Evolutionary conservation across 1,140 invertebrate species (phyloP).

Genomic region (Augochlora pura): DNA sequence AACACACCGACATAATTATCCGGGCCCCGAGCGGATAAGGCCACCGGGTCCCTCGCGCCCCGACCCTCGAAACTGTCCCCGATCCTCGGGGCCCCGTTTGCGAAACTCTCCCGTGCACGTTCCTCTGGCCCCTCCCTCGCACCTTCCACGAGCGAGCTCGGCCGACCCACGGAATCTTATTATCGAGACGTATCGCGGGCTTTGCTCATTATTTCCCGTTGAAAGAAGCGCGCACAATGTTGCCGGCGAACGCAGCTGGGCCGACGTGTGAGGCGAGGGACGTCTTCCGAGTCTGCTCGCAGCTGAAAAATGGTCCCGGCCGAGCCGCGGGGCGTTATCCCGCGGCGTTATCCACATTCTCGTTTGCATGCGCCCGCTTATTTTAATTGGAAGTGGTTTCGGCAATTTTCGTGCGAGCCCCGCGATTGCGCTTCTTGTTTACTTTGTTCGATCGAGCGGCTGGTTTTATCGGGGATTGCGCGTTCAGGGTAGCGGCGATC

Average conservation of each 20-base stretch:
- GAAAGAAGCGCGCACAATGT: not conserved
- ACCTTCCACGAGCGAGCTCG: not conserved
- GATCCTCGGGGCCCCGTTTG: too few species aligned
- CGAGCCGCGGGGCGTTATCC: too few species aligned
- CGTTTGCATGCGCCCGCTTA: not conserved
- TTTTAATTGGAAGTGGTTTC: not conserved
- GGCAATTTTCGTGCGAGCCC: not conserved
- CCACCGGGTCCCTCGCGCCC: not conserved
- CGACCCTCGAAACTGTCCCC: too few species aligned
- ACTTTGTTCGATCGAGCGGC: not conserved
- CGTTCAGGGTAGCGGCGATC: too few species aligned
- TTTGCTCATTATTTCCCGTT: not conserved
- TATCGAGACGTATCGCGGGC: not conserved
- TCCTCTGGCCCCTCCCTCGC: too few species aligned
- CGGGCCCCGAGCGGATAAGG: slow-evolving; percentile 62
- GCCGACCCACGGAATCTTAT: not conserved
- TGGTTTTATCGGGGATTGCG: not conserved
- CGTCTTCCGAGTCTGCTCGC: not conserved
- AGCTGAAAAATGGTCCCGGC: not conserved
- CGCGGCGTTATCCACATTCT: too few species aligned
- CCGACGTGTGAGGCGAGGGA: not conserved
- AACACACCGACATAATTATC: slow-evolving; percentile 77
- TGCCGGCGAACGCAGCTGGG: not conserved
- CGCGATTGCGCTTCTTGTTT: too few species aligned
- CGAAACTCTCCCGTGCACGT: too few species aligned